A percentile compares a stretch with the other conserved stretches of the same genome.
These are phyloP conservation scores for Ennomos fuscantarius DNA, from an alignment of 2,888 invertebrate genomes.

Conservation along the genomic window DNA sequence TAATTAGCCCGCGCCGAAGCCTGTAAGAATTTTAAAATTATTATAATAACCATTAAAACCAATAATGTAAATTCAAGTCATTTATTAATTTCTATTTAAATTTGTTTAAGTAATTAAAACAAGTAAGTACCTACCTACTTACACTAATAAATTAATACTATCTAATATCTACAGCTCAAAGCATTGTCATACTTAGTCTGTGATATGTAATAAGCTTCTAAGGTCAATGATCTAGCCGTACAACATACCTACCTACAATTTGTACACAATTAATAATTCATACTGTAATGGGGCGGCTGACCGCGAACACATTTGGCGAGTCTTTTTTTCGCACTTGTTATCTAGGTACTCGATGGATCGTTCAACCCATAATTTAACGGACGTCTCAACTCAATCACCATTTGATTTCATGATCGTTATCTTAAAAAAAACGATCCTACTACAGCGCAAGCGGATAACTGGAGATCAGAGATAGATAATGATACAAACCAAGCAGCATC, in stretches of 20 bases:
- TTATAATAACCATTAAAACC: too few species aligned
- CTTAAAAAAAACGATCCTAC: constrained; percentile 17
- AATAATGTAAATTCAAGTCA: too few species aligned
- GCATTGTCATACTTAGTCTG: constrained; percentile 44
- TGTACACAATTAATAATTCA: constrained; percentile 78
- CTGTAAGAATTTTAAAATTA: too few species aligned
- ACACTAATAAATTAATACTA: too few species aligned
- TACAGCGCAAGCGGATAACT: constrained; percentile 15
- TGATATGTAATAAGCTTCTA: constrained; percentile 31
- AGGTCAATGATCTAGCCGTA: constrained; percentile 62
- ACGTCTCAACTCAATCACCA: constrained; percentile 26
- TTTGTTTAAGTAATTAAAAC: too few species aligned
- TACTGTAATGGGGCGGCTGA: constrained; percentile 58
- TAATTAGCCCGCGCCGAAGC: too few species aligned
- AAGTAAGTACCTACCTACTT: too few species aligned
- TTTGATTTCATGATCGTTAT: constrained; percentile 20
- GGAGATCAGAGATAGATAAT: constrained; percentile 20
- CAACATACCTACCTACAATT: constrained; percentile 53
- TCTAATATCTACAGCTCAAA: constrained; percentile 3
- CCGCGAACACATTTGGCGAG: constrained; percentile 60
- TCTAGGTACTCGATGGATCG: constrained; percentile 35
- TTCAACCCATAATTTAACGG: constrained; percentile 34
- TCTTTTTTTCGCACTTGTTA: constrained; percentile 49
- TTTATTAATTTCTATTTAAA: too few species aligned
- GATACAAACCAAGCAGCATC: constrained; percentile 31